Evolutionary conservation across 1,140 invertebrate species (phyloP).

Genomic region (Armadillidium nasatum): DNA sequence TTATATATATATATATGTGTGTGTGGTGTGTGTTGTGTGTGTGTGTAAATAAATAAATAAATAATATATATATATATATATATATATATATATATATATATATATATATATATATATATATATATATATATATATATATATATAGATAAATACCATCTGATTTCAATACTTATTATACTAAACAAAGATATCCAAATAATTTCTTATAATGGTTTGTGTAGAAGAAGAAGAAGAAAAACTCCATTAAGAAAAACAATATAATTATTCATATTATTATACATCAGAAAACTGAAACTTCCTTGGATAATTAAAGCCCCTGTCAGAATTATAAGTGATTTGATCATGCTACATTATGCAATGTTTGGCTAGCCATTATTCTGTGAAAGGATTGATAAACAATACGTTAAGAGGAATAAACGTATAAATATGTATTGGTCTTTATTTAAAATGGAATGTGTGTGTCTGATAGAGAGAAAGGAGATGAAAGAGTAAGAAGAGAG

Average conservation of each 20-base stretch:
- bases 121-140: no score
- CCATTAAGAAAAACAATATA: background rate
- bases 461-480: background rate
- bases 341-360: background rate
- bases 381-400: background rate
- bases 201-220: no score
- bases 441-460: no score
- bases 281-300: background rate
- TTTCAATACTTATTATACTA: no score
- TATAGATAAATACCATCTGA: no score
- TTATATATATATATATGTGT: background rate
- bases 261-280: slow-evolving; percentile 1
- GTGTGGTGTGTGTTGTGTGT: background rate
- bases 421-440: no score
- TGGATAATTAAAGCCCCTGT: slow-evolving; percentile 3
- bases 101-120: no score
- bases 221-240: background rate
- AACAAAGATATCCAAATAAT: no score
- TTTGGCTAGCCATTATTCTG: background rate
- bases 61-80: no score
- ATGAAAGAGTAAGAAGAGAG: background rate
- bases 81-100: no score
- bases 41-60: background rate
- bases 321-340: background rate
- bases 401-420: no score